These are phyloP conservation scores for Pitta sordida DNA, from an alignment of 2,113 vertebrate genomes.

Conservation along the genomic window DNA sequence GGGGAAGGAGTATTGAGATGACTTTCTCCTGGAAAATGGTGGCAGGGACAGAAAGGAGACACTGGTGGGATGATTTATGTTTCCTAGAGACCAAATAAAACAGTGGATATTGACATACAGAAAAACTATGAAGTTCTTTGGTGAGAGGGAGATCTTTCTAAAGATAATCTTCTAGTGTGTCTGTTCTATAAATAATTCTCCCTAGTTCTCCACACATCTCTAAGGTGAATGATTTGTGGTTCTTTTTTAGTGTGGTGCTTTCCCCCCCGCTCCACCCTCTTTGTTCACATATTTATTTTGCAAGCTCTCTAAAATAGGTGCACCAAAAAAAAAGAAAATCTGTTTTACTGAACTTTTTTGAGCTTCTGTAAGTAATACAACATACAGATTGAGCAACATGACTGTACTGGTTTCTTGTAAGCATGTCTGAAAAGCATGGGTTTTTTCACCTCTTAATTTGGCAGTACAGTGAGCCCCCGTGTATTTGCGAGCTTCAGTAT, in stretches of 20 bases:
- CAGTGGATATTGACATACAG: fast-evolving
- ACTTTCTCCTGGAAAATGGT: background rate
- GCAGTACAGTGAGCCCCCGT: no score
- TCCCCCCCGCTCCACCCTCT: no score
- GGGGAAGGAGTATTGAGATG: background rate
- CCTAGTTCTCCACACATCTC: fast-evolving
- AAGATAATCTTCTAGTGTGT: background rate
- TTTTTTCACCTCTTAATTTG: background rate
- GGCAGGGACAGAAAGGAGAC: background rate
- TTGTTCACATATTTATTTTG: background rate
- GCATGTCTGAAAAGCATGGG: background rate
- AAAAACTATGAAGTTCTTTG: background rate
- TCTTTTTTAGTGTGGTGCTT: background rate
- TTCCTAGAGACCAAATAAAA: background rate
- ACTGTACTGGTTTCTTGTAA: background rate
- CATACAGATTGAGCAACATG: background rate
- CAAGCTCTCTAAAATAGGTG: background rate
- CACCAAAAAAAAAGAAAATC: background rate
- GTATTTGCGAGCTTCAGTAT: no score
- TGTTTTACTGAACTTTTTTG: background rate
- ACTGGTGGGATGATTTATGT: background rate
- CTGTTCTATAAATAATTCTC: background rate
- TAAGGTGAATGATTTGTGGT: background rate
- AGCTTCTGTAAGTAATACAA: background rate
- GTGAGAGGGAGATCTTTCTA: background rate